phyloP scores from a whole-genome alignment of 2,888 invertebrate species.

The Aphelenchoides bicaudatus region DNA sequence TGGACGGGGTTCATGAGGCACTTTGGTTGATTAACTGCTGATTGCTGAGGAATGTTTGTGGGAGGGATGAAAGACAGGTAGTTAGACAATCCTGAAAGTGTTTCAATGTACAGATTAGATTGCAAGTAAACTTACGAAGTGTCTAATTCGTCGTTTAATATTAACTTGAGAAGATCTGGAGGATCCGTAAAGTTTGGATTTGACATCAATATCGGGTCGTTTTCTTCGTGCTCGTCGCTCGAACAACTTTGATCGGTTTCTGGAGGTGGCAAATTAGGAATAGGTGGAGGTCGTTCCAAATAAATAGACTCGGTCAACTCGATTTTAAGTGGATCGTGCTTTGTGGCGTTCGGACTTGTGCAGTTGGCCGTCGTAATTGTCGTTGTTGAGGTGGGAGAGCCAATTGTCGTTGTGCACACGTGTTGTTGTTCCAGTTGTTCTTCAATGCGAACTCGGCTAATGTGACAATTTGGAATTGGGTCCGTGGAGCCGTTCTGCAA shows the following conservation, averaged over 20 bases:
- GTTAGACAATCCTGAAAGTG: slow-evolving; percentile 1
- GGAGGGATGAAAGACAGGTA: background rate
- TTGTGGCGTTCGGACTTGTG: slow-evolving; percentile 9
- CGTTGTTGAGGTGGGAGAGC: background rate
- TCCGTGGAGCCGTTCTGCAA: slow-evolving; percentile 12
- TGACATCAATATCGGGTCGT: background rate
- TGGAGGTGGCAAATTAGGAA: slow-evolving; percentile 18
- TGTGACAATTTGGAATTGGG: slow-evolving; percentile 17
- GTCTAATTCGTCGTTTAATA: slow-evolving; percentile 54
- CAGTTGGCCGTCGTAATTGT: slow-evolving; percentile 17
- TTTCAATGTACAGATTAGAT: background rate
- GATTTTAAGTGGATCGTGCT: slow-evolving; percentile 8
- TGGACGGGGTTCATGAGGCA: background rate
- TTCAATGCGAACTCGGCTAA: slow-evolving; percentile 29
- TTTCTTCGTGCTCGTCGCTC: slow-evolving; percentile 10
- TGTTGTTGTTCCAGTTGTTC: slow-evolving; percentile 16
- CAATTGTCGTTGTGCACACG: background rate
- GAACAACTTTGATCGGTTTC: slow-evolving; percentile 16
- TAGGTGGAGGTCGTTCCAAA: slow-evolving; percentile 16
- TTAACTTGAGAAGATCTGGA: slow-evolving; percentile 49
- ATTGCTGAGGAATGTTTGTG: background rate
- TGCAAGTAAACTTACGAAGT: slow-evolving; percentile 45
- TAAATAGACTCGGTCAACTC: background rate
- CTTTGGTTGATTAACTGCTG: background rate
- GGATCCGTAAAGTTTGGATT: background rate